Percentiles rank a stretch among this genome's conserved stretches.
phyloP scores from a whole-genome alignment of 1,140 invertebrate genomes.

The Agrypnia vestita region DNA sequence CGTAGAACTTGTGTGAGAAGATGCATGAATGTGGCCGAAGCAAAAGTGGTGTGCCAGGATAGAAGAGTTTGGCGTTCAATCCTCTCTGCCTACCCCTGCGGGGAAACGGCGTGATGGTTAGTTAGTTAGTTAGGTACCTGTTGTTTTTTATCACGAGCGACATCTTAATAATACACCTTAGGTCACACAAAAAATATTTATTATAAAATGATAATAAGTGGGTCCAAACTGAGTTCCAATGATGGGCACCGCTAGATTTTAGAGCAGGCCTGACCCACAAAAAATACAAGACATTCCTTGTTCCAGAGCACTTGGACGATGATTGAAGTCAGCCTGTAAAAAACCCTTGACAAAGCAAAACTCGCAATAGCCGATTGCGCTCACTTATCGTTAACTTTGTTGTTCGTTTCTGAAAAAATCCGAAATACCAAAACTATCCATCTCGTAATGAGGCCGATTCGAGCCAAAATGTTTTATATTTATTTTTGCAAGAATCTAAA shows the following conservation, averaged over 20 bases:
- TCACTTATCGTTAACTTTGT: not conserved
- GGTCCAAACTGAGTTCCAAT: not conserved
- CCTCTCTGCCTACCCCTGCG: no score
- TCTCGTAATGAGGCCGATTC: not conserved
- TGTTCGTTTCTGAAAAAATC: not conserved
- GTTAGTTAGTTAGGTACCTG: no score
- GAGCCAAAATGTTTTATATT: not conserved
- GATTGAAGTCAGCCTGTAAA: slow-evolving; percentile 18
- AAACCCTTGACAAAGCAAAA: slow-evolving; percentile 32
- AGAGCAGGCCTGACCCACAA: slow-evolving; percentile 39
- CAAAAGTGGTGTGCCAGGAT: no score
- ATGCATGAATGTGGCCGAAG: no score
- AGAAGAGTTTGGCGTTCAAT: no score
- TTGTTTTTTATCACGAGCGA: no score
- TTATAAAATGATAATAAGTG: no score
- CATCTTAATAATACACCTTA: no score
- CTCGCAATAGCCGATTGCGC: slow-evolving; percentile 1
- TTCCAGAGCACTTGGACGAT: slow-evolving; percentile 24
- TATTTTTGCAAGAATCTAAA: no score
- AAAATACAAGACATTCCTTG: slow-evolving; percentile 41
- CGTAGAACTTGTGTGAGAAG: no score
- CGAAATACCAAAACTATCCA: not conserved
- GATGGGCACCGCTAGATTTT: slow-evolving; percentile 12
- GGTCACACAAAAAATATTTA: no score
- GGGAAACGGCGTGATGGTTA: no score